Percentiles rank a stretch among this genome's conserved stretches.
Conservation (phyloP, 2,797 vertebrate species). For the Sebastes miniatus region DNA sequence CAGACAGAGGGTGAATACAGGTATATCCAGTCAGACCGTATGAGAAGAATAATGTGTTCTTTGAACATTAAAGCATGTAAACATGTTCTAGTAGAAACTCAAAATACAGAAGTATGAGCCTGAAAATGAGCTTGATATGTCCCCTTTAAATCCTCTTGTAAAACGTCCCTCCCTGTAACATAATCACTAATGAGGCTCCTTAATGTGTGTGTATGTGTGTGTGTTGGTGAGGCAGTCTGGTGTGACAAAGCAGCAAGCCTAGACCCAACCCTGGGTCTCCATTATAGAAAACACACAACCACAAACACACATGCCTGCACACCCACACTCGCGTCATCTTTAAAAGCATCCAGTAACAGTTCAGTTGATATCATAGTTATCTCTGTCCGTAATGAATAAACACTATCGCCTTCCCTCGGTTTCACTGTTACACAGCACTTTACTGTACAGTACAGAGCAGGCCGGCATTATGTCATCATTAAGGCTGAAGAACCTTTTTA, state of each 20-base stretch:
- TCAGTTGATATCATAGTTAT: constrained; percentile 1
- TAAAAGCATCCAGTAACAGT: constrained; percentile 27
- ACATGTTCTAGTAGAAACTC: not conserved
- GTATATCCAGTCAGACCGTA: not conserved
- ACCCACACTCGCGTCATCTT: constrained; percentile 26
- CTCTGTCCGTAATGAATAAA: constrained; percentile 27
- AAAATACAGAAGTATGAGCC: not conserved
- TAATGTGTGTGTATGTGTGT: constrained; percentile 14
- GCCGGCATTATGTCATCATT: constrained; percentile 33
- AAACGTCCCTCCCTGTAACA: constrained; percentile 6
- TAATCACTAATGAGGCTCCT: constrained; percentile 37
- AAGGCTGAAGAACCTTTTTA: constrained; percentile 61
- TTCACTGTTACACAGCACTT: constrained; percentile 28
- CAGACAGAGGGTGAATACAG: not conserved
- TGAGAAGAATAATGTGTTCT: not conserved
- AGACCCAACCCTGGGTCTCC: constrained; percentile 54
- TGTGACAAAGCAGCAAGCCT: constrained; percentile 74
- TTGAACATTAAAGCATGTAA: not conserved
- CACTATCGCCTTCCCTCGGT: constrained; percentile 11
- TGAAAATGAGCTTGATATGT: not conserved
- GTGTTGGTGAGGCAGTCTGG: constrained; percentile 69
- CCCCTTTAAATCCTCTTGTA: not conserved
- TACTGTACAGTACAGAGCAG: constrained; percentile 37
- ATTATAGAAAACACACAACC: constrained; percentile 52
- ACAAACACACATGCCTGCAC: constrained; percentile 32